These are phyloP conservation scores for Acanthurus lineatus DNA, from an alignment of 2,797 vertebrate genomes.

Conservation along the genomic window DNA sequence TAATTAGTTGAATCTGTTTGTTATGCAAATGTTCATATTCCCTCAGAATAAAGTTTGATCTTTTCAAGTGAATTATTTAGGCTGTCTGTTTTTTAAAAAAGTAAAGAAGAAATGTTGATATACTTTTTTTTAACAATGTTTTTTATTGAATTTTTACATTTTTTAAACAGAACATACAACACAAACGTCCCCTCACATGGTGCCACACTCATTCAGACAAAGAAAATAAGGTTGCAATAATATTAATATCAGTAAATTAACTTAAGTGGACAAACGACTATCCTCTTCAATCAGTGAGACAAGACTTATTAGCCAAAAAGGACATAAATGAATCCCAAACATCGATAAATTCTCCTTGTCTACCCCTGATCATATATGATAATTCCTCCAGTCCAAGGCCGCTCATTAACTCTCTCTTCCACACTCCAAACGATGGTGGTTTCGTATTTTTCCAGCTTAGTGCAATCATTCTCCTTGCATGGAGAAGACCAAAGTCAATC, in stretches of 20 bases:
- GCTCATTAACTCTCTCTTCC: neutral
- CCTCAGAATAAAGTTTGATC: constrained; percentile 14
- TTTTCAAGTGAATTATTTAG: neutral
- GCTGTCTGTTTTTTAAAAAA: neutral
- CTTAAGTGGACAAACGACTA: no score
- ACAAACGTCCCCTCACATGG: no score
- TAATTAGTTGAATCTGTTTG: neutral
- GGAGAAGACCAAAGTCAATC: constrained; percentile 2
- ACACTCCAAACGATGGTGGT: neutral
- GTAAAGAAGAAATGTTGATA: neutral
- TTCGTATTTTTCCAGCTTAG: neutral
- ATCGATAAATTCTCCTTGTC: neutral
- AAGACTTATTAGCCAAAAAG: neutral
- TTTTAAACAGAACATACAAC: no score
- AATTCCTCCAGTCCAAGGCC: neutral
- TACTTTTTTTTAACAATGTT: no score
- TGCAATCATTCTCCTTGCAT: neutral
- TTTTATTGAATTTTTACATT: no score
- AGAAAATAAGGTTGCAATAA: no score
- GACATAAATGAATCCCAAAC: neutral
- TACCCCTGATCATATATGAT: neutral
- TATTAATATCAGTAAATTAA: no score
- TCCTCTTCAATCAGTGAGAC: neutral
- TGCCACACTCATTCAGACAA: no score
- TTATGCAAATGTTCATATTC: neutral